phyloP scores from a whole-genome alignment of 2,797 vertebrate species.

The Phoxinus dragarum region DNA sequence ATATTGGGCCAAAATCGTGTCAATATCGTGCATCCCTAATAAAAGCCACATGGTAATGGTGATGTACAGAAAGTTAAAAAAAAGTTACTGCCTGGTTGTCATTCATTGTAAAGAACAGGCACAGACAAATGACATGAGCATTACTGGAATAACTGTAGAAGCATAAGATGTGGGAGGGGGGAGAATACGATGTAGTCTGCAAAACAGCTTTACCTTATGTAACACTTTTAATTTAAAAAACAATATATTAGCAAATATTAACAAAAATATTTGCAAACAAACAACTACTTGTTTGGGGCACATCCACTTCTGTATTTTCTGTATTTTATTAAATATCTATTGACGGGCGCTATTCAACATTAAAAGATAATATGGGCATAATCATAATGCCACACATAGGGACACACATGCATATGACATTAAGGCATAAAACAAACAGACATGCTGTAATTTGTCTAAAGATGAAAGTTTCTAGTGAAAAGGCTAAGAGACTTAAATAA shows the following conservation, averaged over 20 bases:
- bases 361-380: background rate
- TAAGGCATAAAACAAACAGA: slow-evolving; percentile 26
- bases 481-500: background rate
- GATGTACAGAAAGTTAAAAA: slow-evolving; percentile 14
- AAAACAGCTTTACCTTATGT: background rate
- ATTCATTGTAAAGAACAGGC: slow-evolving; percentile 54
- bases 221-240: background rate
- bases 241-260: too few relatives aligned
- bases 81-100: slow-evolving; percentile 53
- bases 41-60: slow-evolving; percentile 17
- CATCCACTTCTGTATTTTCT: background rate
- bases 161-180: background rate
- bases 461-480: slow-evolving; percentile 16
- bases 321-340: background rate
- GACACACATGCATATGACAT: background rate
- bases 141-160: slow-evolving; percentile 19
- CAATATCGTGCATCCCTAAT: background rate
- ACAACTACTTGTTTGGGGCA: background rate
- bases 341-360: background rate
- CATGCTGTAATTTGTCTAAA: background rate
- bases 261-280: background rate
- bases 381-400: background rate
- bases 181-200: background rate
- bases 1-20: background rate
- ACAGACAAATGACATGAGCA: slow-evolving; percentile 18